These are phyloP conservation scores for Spongia lamella DNA, from an alignment of 37 sponge, comb jelly and placozoan genomes.

Conservation along the genomic window DNA sequence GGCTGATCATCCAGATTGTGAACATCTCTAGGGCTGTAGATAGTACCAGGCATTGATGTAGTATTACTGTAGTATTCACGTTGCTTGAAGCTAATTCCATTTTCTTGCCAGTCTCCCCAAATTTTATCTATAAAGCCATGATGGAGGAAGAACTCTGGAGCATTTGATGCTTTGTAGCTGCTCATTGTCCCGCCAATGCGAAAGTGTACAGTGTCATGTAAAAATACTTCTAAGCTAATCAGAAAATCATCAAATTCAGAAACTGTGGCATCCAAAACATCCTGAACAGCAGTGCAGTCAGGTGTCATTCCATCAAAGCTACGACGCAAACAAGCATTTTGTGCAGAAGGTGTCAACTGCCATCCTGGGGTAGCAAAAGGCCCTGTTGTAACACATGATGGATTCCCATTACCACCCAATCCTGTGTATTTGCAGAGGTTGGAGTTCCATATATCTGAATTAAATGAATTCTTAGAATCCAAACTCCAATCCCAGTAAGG, in stretches of 20 bases:
- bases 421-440: too few relatives aligned
- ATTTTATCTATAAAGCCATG: slow-evolving; percentile 53
- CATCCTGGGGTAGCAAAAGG: slow-evolving; percentile 16
- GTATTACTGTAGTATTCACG: slow-evolving; percentile 8
- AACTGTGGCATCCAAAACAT: background rate
- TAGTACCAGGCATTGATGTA: slow-evolving; percentile 1
- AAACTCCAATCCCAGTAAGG: slow-evolving; percentile 69
- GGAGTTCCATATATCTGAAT: slow-evolving; percentile 28
- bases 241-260: slow-evolving; percentile 2
- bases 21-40: slow-evolving; percentile 1
- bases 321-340: background rate
- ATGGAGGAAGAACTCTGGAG: slow-evolving; percentile 51
- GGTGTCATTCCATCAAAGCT: slow-evolving; percentile 30
- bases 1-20: slow-evolving; percentile 22
- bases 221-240: background rate
- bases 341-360: slow-evolving; percentile 14
- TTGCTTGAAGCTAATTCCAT: slow-evolving; percentile 25
- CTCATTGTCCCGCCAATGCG: slow-evolving; percentile 44
- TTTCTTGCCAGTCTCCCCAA: slow-evolving; percentile 49
- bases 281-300: slow-evolving; percentile 17
- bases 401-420: slow-evolving; percentile 38
- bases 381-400: slow-evolving; percentile 20
- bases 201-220: slow-evolving; percentile 45
- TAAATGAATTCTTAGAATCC: slow-evolving; percentile 25
- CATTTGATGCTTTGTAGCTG: slow-evolving; percentile 26